These are phyloP conservation scores for Sarcophaga variegata DNA, from an alignment of 2,888 invertebrate species.

Conservation along the genomic window DNA sequence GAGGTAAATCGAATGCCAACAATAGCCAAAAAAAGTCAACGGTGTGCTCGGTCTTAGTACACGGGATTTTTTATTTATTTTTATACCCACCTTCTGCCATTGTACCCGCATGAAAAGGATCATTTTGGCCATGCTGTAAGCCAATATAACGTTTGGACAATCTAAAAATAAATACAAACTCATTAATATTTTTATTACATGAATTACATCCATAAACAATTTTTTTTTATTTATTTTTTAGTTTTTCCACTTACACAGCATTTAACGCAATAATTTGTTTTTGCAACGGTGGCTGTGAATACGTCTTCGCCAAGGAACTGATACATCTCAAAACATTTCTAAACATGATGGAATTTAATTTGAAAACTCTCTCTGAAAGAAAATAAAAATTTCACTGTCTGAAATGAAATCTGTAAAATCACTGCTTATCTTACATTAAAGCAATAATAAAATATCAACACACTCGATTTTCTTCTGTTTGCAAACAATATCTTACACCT, in stretches of 20 bases:
- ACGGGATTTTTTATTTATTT: neutral
- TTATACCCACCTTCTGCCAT: conserved; percentile 64
- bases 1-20: no score
- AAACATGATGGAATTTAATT: conserved; percentile 47
- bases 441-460: no score
- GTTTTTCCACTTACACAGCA: conserved; percentile 22
- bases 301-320: conserved; percentile 2
- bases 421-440: conserved; percentile 24
- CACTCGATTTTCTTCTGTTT: neutral
- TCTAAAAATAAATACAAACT: conserved; percentile 40
- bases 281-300: conserved; percentile 19
- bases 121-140: conserved; percentile 54
- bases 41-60: no score
- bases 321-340: conserved; percentile 34
- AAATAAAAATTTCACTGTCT: conserved; percentile 11
- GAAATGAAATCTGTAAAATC: conserved; percentile 7
- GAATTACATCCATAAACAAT: neutral
- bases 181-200: neutral
- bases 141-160: conserved; percentile 53
- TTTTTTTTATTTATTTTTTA: neutral
- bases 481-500: conserved; percentile 26
- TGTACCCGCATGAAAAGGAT: conserved; percentile 63
- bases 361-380: neutral
- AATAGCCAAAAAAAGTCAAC: no score
- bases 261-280: conserved; percentile 6